Percentiles rank a stretch among this genome's conserved stretches.
Evolutionary conservation across 1,140 invertebrate genomes (phyloP).

Genomic region (Drosophila setifemur): DNA sequence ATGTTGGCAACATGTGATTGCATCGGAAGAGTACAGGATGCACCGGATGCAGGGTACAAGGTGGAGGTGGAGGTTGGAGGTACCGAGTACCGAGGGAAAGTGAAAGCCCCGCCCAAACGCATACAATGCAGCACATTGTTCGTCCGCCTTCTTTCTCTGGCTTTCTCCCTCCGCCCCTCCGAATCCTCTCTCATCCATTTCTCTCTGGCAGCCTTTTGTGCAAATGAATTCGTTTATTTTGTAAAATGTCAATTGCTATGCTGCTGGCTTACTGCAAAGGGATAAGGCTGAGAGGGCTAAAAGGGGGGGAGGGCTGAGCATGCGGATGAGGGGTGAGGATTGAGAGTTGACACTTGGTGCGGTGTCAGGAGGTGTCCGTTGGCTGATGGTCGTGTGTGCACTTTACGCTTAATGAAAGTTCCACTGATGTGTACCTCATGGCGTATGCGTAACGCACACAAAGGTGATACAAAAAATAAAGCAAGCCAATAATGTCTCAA

Average conservation of each 20-base stretch:
- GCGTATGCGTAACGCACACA: conserved; percentile 52
- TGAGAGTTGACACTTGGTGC: conserved; percentile 50
- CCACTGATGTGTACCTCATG: conserved; percentile 48
- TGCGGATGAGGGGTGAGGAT: background rate
- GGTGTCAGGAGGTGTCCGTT: conserved; percentile 19
- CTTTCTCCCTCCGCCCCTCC: background rate
- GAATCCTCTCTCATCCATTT: background rate
- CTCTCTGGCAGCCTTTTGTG: conserved; percentile 51
- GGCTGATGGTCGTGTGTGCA: conserved; percentile 38
- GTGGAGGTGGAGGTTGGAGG: conserved; percentile 63
- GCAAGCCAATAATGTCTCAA: background rate
- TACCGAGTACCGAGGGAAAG: conserved; percentile 30
- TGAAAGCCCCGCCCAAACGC: conserved; percentile 50
- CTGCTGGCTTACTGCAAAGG: conserved; percentile 44
- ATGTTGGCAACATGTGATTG: conserved; percentile 79
- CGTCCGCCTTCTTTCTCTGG: conserved; percentile 7
- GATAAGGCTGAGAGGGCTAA: background rate
- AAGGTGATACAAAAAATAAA: background rate
- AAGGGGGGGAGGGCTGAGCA: background rate
- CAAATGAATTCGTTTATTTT: conserved; percentile 80
- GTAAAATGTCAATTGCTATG: conserved; percentile 78
- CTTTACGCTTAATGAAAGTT: conserved; percentile 74
- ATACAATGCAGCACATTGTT: conserved; percentile 43
- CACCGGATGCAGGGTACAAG: background rate
- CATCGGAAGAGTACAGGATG: conserved; percentile 31